Evolutionary conservation across 1,140 invertebrate species (phyloP).

Genomic region (Thrips palmi): DNA sequence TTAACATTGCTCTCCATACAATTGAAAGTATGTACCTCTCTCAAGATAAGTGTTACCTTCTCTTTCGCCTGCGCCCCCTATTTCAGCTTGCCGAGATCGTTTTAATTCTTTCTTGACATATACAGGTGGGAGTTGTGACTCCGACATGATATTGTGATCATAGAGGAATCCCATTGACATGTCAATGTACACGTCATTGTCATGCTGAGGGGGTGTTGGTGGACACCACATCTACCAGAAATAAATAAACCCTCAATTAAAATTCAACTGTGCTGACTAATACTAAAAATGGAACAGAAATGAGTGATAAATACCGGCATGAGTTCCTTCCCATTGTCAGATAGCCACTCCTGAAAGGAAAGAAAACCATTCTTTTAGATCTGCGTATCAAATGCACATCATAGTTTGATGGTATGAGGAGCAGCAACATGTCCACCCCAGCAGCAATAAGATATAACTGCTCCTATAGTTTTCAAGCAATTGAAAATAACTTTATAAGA

Average conservation of each 20-base stretch:
- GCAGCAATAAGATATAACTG: no score
- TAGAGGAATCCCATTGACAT: constrained; percentile 69
- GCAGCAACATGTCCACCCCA: no score
- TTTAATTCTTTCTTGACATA: constrained; percentile 67
- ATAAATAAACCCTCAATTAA: not conserved
- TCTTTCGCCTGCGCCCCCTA: constrained; percentile 34
- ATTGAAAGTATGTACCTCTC: constrained; percentile 2
- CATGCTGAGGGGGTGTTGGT: constrained; percentile 79
- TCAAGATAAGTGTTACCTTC: constrained; percentile 14
- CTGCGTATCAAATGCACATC: no score
- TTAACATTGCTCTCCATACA: not conserved
- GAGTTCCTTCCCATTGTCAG: constrained; percentile 43
- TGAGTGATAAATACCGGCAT: constrained; percentile 48
- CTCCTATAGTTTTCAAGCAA: no score
- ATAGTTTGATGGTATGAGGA: no score
- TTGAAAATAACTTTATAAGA: no score
- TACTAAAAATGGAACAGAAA: constrained; percentile 12
- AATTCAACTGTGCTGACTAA: constrained; percentile 4
- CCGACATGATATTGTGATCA: constrained; percentile 60
- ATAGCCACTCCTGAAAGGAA: constrained; percentile 49
- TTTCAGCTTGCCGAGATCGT: no score
- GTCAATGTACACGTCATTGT: constrained; percentile 83
- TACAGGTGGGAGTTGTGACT: constrained; percentile 66
- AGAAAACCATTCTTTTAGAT: no score
- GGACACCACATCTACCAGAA: constrained; percentile 74